Percentiles rank a stretch among this genome's conserved stretches.
Evolutionary conservation across 2,113 vertebrate species (phyloP).

Genomic region (Lophotis ruficrista): DNA sequence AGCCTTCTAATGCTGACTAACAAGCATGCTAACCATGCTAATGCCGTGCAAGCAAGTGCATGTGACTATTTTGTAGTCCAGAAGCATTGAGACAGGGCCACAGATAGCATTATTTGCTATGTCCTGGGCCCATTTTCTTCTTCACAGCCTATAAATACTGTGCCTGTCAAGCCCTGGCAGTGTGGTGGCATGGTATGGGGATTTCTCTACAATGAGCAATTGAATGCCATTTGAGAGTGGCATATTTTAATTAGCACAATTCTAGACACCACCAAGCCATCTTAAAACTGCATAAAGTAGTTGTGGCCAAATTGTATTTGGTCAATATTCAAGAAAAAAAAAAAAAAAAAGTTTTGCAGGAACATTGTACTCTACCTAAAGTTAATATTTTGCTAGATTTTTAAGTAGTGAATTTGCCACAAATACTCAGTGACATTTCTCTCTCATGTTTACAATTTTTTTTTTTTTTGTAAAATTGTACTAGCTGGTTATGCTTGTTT

Average conservation of each 20-base stretch:
- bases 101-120: not conserved
- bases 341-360: not conserved
- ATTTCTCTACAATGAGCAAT: not conserved
- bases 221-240: constrained; percentile 20
- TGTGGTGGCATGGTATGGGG: not conserved
- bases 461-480: accelerated
- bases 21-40: constrained; percentile 25
- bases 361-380: not conserved
- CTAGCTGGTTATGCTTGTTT: not conserved
- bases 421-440: not conserved
- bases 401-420: not conserved
- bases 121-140: constrained; percentile 17
- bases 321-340: not conserved
- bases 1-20: constrained; percentile 50
- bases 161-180: not conserved
- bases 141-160: constrained; percentile 1
- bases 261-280: not conserved
- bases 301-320: not conserved
- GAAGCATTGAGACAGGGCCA: not conserved
- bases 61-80: constrained; percentile 28
- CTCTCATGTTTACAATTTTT: not conserved
- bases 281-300: not conserved
- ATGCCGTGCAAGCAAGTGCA: not conserved
- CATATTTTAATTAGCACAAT: not conserved
- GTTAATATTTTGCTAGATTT: not conserved